Base-by-base conservation (phyloP, 1,140 invertebrate genomes). In the Galleria mellonella region DNA sequence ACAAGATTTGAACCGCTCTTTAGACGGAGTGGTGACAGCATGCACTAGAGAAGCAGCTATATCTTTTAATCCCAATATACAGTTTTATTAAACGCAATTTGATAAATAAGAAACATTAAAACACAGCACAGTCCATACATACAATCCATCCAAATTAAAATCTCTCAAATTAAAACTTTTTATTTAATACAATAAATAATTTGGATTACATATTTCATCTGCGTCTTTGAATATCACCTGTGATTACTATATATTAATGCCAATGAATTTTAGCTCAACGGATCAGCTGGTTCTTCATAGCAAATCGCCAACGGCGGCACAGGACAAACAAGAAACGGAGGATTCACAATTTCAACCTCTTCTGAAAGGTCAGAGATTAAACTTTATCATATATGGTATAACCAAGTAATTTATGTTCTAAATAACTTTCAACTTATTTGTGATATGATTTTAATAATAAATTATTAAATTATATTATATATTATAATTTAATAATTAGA, bases 301-400 rank as follows among this genome's bases (percentile, higher is more conserved):
- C 85, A 84, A 63, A 83, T 50, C 75, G 82, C 83, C 64, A 71
- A 74, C 73, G 82, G 77, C 63, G 73, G 56, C 63, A 41, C 72
- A 51, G 58, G 75, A 71, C 46, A 51, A 47, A 17, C 55, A 45
- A 44, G 73, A 67, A 61, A 57, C 32, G 49, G 69, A 71, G 68
- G 81, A 72, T 83, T 84, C 60, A 77, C 72, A 61, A 81, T 84
- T 65, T 84, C 81, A 61, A 77, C 81, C 63, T 84, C 81, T 74
- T 59, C 72, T 74, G 81, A 84, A 73, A 84, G 81, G 81, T 83
- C 60, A 31, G 10, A 8, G 17, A 35, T 23, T 40, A 10, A 9
- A 42, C 14, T 31, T 42, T 31, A 12, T 13, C 7, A 11, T 36
- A 6, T 13, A 5, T 29, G 4, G 28, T 29, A 4, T 29, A 29